phyloP scores from a whole-genome alignment of 2,113 vertebrate species.

The Illadopsis cleaveri region DNA sequence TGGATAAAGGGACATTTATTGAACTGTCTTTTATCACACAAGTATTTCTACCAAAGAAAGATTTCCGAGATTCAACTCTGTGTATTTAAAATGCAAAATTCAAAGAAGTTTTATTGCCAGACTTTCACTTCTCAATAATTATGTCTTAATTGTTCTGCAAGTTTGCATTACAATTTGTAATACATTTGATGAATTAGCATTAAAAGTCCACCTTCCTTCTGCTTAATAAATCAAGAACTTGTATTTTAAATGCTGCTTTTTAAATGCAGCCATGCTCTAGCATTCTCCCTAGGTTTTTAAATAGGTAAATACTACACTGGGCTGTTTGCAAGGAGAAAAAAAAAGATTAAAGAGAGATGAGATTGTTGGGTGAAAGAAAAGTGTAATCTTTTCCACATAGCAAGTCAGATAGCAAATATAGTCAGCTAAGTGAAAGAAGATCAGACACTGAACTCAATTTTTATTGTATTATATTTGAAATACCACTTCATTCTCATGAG shows the following conservation, averaged over 20 bases:
- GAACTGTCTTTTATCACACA: conserved; percentile 35
- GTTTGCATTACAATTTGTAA: not conserved
- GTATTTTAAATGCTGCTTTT: not conserved
- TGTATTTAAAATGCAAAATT: conserved; percentile 45
- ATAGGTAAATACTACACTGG: not conserved
- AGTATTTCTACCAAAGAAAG: conserved; percentile 30
- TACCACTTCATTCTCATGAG: not conserved
- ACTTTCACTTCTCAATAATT: conserved; percentile 21
- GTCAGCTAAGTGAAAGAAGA: not conserved
- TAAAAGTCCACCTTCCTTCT: not conserved
- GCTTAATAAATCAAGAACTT: not conserved
- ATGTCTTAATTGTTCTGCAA: conserved; percentile 31
- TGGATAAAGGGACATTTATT: conserved; percentile 22
- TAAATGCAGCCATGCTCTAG: not conserved
- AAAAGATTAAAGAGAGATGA: not conserved
- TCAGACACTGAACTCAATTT: conserved; percentile 17
- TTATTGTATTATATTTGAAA: conserved; percentile 30
- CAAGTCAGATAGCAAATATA: not conserved
- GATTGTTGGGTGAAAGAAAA: not conserved
- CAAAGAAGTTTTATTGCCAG: conserved; percentile 36
- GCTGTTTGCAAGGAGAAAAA: not conserved
- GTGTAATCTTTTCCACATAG: not conserved
- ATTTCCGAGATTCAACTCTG: conserved; percentile 1
- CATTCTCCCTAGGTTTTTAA: not conserved
- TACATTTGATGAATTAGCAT: not conserved